A percentile compares a stretch with the other conserved stretches of the same genome.
These are phyloP conservation scores for Acanthoscelides obtectus DNA, from an alignment of 2,888 invertebrate genomes.

Conservation along the genomic window DNA sequence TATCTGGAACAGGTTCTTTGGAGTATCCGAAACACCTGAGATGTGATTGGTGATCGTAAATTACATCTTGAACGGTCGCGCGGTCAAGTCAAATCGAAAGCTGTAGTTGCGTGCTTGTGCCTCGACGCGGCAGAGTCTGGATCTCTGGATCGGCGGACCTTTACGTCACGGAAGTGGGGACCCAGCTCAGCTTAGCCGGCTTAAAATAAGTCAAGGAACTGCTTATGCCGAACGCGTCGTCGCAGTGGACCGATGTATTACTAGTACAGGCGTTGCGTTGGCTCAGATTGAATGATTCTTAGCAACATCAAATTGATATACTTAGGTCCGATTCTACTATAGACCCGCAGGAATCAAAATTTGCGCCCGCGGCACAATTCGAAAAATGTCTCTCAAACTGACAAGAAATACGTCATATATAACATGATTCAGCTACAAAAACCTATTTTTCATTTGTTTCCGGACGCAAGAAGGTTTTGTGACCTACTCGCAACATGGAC, in stretches of 20 bases:
- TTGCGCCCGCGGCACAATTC: too few relatives aligned
- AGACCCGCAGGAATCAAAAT: too few relatives aligned
- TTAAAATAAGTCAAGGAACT: slow-evolving; percentile 38
- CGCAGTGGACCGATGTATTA: neutral
- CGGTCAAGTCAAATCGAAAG: neutral
- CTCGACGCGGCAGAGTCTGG: slow-evolving; percentile 25
- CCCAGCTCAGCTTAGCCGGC: slow-evolving; percentile 28
- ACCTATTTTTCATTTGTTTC: too few relatives aligned
- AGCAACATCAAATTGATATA: too few relatives aligned
- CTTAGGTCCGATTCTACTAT: too few relatives aligned
- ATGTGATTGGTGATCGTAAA: slow-evolving; percentile 7
- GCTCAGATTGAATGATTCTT: too few relatives aligned
- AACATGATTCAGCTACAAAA: too few relatives aligned
- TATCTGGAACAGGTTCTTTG: neutral
- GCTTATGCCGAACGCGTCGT: slow-evolving; percentile 14
- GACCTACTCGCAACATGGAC: too few relatives aligned
- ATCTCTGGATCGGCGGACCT: slow-evolving; percentile 27
- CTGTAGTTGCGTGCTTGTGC: neutral
- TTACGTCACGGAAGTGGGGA: slow-evolving; percentile 30
- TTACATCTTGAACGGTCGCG: slow-evolving; percentile 16
- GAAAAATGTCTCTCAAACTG: too few relatives aligned
- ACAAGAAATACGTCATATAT: too few relatives aligned
- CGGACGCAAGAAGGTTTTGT: too few relatives aligned
- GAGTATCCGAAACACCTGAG: neutral
- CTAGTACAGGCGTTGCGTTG: neutral